A percentile compares a stretch with the other conserved stretches of the same genome.
Evolutionary conservation across 1,140 invertebrate genomes (phyloP).

Genomic region (Hestina assimilis): DNA sequence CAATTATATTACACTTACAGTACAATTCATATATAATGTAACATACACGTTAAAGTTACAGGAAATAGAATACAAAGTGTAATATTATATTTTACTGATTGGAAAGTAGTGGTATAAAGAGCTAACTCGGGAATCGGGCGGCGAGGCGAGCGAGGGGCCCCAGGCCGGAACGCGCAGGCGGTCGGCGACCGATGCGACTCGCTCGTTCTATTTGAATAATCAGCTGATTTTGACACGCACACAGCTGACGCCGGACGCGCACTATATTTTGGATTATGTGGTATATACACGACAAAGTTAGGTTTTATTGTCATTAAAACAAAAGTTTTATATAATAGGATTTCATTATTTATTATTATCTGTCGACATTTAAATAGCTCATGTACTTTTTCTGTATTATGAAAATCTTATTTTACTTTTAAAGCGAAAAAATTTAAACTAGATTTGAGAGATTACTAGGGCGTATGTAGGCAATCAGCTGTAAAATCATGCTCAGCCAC

Average conservation of each 20-base stretch:
- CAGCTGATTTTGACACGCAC: conserved; percentile 79
- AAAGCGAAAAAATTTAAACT: too few species aligned
- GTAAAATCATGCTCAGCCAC: conserved; percentile 51
- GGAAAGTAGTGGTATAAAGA: conserved; percentile 34
- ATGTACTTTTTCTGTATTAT: too few species aligned
- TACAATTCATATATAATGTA: too few species aligned
- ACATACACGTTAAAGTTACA: background rate
- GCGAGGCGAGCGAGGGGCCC: conserved; percentile 45
- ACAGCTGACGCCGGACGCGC: conserved; percentile 69
- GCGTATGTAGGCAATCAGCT: conserved; percentile 44
- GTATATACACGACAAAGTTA: too few species aligned
- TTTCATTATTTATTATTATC: too few species aligned
- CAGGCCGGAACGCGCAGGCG: conserved; percentile 50
- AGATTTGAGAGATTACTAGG: conserved; percentile 3
- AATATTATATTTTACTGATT: conserved; percentile 24
- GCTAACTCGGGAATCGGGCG: conserved; percentile 19
- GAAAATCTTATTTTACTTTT: too few species aligned
- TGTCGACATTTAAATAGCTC: too few species aligned
- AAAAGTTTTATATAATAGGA: too few species aligned
- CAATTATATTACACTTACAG: too few species aligned
- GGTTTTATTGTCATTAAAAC: too few species aligned
- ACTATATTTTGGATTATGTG: conserved; percentile 59
- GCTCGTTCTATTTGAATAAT: conserved; percentile 77
- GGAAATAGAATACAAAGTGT: background rate
- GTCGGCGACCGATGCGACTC: conserved; percentile 65